These are phyloP conservation scores for Pseudochirops cupreus DNA, from an alignment of 2,797 vertebrate genomes.

Conservation along the genomic window DNA sequence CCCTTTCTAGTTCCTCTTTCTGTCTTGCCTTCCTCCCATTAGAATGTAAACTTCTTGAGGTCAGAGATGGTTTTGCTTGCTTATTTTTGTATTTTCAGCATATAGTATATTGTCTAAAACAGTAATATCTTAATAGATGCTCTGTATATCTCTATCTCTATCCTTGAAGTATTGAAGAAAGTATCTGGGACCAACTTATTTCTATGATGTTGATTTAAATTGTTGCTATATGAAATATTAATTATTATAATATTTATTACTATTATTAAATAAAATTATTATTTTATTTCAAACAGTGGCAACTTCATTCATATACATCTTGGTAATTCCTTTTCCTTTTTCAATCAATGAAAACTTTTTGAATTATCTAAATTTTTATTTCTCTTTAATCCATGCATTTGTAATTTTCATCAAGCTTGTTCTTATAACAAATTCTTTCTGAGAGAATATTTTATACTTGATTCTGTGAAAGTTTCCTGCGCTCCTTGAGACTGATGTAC, in stretches of 20 bases:
- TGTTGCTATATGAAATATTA: not conserved
- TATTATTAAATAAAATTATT: slow-evolving; percentile 27
- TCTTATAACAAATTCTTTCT: slow-evolving; percentile 33
- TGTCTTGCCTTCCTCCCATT: not conserved
- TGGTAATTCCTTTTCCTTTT: not conserved
- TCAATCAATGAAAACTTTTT: not conserved
- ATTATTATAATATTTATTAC: not conserved
- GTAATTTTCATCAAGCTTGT: not conserved
- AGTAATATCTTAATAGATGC: not conserved
- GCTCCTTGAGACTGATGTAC: not conserved
- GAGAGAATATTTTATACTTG: slow-evolving; percentile 32
- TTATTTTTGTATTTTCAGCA: not conserved
- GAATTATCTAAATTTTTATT: not conserved
- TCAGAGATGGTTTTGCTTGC: not conserved
- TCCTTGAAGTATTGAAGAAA: not conserved
- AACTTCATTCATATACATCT: slow-evolving; percentile 22
- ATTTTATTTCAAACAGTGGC: not conserved
- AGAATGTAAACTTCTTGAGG: not conserved
- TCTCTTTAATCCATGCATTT: not conserved
- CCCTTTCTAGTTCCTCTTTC: not conserved
- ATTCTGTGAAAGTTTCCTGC: slow-evolving; percentile 27
- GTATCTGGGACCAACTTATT: not conserved
- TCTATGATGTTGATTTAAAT: not conserved
- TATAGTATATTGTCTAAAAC: not conserved
- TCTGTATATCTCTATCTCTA: not conserved